These are phyloP conservation scores for Drosophila austrosaltans DNA, from an alignment of 2,888 invertebrate species.

Conservation along the genomic window DNA sequence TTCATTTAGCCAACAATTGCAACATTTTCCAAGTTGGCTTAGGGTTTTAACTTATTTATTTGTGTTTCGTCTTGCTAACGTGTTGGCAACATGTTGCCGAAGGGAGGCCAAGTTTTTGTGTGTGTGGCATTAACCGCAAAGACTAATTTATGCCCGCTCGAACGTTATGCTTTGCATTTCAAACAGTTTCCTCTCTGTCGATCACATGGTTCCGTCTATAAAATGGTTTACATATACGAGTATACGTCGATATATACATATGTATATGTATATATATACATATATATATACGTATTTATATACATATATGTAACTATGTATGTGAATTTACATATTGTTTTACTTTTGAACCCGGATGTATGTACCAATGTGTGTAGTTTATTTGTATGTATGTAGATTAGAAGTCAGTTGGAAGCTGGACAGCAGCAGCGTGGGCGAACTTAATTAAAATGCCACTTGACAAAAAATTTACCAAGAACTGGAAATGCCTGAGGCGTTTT, in stretches of 20 bases:
- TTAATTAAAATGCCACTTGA: slow-evolving; percentile 66
- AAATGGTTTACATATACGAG: background rate
- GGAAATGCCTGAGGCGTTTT: slow-evolving; percentile 46
- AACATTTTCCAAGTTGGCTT: slow-evolving; percentile 4
- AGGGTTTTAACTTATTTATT: background rate
- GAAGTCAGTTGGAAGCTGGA: slow-evolving; percentile 6
- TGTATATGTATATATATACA: slow-evolving; percentile 40
- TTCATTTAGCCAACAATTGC: slow-evolving; percentile 40
- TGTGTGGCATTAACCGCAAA: slow-evolving; percentile 24
- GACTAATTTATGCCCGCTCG: slow-evolving; percentile 56
- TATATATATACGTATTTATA: slow-evolving; percentile 1
- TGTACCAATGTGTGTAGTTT: slow-evolving; percentile 39
- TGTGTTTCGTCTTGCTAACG: background rate
- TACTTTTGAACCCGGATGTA: slow-evolving; percentile 47
- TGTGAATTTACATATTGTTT: slow-evolving; percentile 10
- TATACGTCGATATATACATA: slow-evolving; percentile 17
- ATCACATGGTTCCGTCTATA: slow-evolving; percentile 28
- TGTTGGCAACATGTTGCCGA: slow-evolving; percentile 20
- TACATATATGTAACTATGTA: background rate
- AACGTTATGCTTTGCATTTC: slow-evolving; percentile 55
- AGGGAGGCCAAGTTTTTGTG: slow-evolving; percentile 22
- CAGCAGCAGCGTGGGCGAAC: slow-evolving; percentile 27
- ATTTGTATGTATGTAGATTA: slow-evolving; percentile 49
- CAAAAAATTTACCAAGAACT: slow-evolving; percentile 35
- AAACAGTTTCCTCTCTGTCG: slow-evolving; percentile 52